Evolutionary conservation across 2,888 invertebrate species (phyloP), one percentile per base, ranked within the genome.

Genomic region (Torymus auratus): DNA sequence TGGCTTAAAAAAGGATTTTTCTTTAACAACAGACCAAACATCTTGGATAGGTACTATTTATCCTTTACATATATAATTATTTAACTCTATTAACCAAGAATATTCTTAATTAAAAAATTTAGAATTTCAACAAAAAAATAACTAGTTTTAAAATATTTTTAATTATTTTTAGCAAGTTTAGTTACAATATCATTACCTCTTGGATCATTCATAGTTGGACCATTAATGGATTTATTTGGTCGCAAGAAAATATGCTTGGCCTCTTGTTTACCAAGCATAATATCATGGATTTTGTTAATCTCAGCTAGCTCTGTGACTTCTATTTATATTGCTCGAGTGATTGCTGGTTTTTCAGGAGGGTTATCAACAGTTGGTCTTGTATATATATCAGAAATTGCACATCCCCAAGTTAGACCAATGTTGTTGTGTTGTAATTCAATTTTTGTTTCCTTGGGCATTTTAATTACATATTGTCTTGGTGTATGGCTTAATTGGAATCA

Each of bases 381-480:
- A 12, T 94, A 93, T 86, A 93, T 93, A 1, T 92, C 93, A 56
- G 94, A 94, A 89, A 92, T 93, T 52, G 88, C 93, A 1, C 93
- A 93, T 89, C 92, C 92, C 1, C 89, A 89, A 74, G 89, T 92
- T 65, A 88, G 93, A 41, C 91, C 93, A 58, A 92, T 93, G 92
- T 87, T 94, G 20, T 87, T 94, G 7, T 92, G 92, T 62, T 88
- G 93, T 2, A 93, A 93, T 86, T 93, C 93, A 80, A 92, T 93
- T 10, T 93, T 92, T 84, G 93, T 93, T 0, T 92, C 93, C 0
- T 89, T 93, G 67, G 94, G 94, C 23, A 93, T 94, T 81, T 86
- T 94, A 11, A 83, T 93, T 7, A 92, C 93, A 0, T 93, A 93
- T 71, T 85, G 92, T 11, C 88, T 93, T 88, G 92, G 91, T 11